These are phyloP conservation scores for Amiota minor DNA, from an alignment of 2,888 invertebrate species.

Conservation along the genomic window DNA sequence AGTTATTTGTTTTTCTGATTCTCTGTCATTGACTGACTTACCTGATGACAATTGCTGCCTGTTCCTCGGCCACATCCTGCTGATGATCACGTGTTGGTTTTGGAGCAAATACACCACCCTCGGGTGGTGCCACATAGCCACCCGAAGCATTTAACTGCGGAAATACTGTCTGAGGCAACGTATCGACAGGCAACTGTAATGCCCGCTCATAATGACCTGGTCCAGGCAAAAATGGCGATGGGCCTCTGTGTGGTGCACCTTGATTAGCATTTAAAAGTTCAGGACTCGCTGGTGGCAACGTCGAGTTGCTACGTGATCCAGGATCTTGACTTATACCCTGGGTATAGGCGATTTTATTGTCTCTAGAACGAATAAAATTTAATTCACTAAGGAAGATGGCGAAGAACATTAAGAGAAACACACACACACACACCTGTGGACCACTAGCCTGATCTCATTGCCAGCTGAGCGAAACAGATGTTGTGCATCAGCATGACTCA, in stretches of 20 bases:
- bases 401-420: background rate
- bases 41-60: slow-evolving; percentile 70
- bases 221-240: slow-evolving; percentile 77
- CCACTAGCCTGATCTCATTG: slow-evolving; percentile 84
- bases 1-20: background rate
- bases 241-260: slow-evolving; percentile 74
- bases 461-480: slow-evolving; percentile 88
- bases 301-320: slow-evolving; percentile 74
- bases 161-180: slow-evolving; percentile 76
- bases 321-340: slow-evolving; percentile 73
- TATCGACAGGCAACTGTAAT: slow-evolving; percentile 69
- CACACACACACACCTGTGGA: slow-evolving; percentile 81
- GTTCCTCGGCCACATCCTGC: slow-evolving; percentile 73
- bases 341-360: slow-evolving; percentile 72
- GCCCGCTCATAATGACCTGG: slow-evolving; percentile 74
- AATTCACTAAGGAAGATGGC: background rate
- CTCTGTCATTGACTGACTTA: background rate
- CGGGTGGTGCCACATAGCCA: slow-evolving; percentile 70
- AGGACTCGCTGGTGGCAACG: slow-evolving; percentile 64
- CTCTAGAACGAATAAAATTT: slow-evolving; percentile 55
- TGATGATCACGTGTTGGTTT: slow-evolving; percentile 73
- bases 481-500: slow-evolving; percentile 93
- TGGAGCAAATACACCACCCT: slow-evolving; percentile 67
- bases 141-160: slow-evolving; percentile 73
- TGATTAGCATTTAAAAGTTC: slow-evolving; percentile 50